Evolutionary conservation across 2,797 vertebrate genomes (phyloP).

Genomic region (Cynodonichthys magdalenae): DNA sequence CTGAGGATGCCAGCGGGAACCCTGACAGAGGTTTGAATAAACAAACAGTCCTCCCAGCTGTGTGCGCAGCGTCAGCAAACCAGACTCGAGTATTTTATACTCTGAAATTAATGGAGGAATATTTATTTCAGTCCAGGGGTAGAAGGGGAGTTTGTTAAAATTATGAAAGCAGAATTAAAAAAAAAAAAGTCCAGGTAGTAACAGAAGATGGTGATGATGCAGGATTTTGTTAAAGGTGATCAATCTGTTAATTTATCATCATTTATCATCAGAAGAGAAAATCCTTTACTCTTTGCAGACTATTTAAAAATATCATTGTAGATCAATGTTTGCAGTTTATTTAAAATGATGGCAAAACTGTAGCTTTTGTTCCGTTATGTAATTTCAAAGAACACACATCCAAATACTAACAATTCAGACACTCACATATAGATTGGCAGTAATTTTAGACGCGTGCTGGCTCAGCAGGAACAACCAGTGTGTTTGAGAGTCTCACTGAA

Average conservation of each 20-base stretch:
- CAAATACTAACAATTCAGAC: too few species aligned
- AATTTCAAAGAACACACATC: neutral
- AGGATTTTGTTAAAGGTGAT: too few species aligned
- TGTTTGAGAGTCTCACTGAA: neutral
- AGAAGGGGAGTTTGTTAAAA: too few species aligned
- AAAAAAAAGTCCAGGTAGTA: too few species aligned
- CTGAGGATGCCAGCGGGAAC: conserved; percentile 58
- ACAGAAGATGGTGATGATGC: too few species aligned
- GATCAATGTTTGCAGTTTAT: too few species aligned
- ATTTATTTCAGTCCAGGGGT: conserved; percentile 2
- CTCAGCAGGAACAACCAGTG: conserved; percentile 1
- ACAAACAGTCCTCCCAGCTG: conserved; percentile 40
- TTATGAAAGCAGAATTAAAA: too few species aligned
- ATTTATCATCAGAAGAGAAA: too few species aligned
- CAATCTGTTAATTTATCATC: too few species aligned
- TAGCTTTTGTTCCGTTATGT: neutral
- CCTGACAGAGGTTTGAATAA: conserved; percentile 59
- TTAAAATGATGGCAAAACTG: neutral
- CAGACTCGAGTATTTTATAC: conserved; percentile 30
- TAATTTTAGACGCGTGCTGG: neutral
- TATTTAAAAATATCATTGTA: too few species aligned
- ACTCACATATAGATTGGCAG: neutral
- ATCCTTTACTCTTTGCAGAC: too few species aligned
- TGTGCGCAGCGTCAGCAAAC: conserved; percentile 28
- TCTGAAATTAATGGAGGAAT: conserved; percentile 15